Base-by-base conservation (phyloP, 2,113 vertebrate species). In the Helogale parvula region DNA sequence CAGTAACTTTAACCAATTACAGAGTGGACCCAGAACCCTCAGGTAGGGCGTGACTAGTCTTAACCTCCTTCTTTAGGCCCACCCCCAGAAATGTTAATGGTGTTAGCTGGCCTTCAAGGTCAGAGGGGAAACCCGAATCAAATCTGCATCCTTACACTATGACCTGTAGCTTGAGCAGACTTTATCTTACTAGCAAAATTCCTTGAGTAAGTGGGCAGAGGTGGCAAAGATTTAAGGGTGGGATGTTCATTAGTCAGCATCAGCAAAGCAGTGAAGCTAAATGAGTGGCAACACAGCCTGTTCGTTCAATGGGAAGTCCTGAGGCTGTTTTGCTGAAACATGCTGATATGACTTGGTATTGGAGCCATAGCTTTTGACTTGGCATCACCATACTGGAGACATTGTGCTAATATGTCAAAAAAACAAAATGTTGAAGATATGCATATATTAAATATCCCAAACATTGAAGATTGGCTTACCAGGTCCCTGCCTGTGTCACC, bases 291-390 rank as follows among this genome's bases (percentile, higher is more conserved):
- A 50, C 60, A 27, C 5, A 0, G 0, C 25, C n/a, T 86, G 13
- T 38, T 33, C 29, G 12, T 79, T 41, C 3, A 4, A 0, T 31
- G 29, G 21, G 57, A 84, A 33, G 68, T 23, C 21, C 1, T 54
- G 35, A 35, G 80, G 5, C 14, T 3, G 7, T 68, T 80, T 72
- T 66, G 11, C 23, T 5, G 68, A 85, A 89, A 45, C 21, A 19
- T 0, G 0, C 7, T 68, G 29, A 25, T 27, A 3, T 29, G 88
- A 81, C 27, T 23, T 1, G 1, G 50, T 41, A 19, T 2, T 14
- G 19, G 45, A 33, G 45, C 16, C 38, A 21, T 10, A 65, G 79
- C 38, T 77, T 50, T 47, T 23, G 82, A 54, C 16, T n/a, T 10
- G n/a, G 60, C 7, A 33, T 91, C 76, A 57, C 29, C 35, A 9